Percentiles rank a stretch among this genome's conserved stretches.
Evolutionary conservation across 2,888 invertebrate genomes (phyloP).

Genomic region (Drosophila fulvimacula): DNA sequence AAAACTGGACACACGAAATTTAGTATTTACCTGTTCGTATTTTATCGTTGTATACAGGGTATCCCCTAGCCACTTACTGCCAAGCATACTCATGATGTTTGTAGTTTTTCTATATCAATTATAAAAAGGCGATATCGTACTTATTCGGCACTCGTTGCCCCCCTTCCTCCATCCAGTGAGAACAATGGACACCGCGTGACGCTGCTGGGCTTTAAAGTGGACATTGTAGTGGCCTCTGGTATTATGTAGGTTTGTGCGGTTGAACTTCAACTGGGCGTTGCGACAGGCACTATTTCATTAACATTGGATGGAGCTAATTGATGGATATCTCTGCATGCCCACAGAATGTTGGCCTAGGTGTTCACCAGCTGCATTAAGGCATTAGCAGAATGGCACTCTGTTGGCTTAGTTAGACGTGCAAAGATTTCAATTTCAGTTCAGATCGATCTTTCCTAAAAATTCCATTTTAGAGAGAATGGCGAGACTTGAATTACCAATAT

Average conservation of each 20-base stretch:
- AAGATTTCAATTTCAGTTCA: slow-evolving; percentile 26
- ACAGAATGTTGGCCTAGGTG: slow-evolving; percentile 9
- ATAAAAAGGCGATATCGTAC: slow-evolving; percentile 63
- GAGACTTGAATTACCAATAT: not conserved
- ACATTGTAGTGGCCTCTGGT: slow-evolving; percentile 71
- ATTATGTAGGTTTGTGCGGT: slow-evolving; percentile 59
- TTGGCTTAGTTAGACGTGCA: slow-evolving; percentile 43
- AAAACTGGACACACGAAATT: not conserved
- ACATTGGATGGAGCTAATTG: slow-evolving; percentile 50
- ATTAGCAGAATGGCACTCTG: slow-evolving; percentile 48
- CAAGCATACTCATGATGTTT: not conserved
- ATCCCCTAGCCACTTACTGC: not conserved
- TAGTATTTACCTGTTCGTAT: not conserved
- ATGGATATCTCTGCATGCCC: slow-evolving; percentile 60
- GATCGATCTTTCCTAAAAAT: slow-evolving; percentile 22
- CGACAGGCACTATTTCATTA: slow-evolving; percentile 53
- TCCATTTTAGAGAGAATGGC: not conserved
- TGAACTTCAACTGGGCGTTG: slow-evolving; percentile 69
- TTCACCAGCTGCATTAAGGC: slow-evolving; percentile 39
- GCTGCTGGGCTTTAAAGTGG: slow-evolving; percentile 72
- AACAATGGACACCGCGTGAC: slow-evolving; percentile 65
- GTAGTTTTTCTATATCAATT: slow-evolving; percentile 33
- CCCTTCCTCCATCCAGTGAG: slow-evolving; percentile 35
- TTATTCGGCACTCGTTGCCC: slow-evolving; percentile 29
- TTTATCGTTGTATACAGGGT: not conserved